Evolutionary conservation across 2,888 invertebrate genomes (phyloP).

Genomic region (Vesta saturnalis): DNA sequence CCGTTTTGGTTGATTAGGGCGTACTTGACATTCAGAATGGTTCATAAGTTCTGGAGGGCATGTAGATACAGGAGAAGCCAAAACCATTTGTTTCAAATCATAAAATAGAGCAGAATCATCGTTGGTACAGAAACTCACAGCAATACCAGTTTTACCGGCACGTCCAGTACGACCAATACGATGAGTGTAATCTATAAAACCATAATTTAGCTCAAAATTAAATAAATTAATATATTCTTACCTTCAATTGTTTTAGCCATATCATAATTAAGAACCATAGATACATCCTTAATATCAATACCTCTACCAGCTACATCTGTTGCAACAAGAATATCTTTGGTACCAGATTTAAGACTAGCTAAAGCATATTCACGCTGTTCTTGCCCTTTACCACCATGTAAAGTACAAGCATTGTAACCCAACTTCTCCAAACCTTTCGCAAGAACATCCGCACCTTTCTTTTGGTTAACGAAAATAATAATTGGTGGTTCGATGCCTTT

Average conservation of each 20-base stretch:
- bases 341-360: slow-evolving; percentile 93
- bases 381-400: slow-evolving; percentile 99
- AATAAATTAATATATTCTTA: slow-evolving; percentile 49
- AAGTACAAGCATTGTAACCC: slow-evolving; percentile 94
- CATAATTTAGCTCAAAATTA: slow-evolving; percentile 8
- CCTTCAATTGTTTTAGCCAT: slow-evolving; percentile 99
- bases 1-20: slow-evolving; percentile 95
- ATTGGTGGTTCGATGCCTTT: slow-evolving; percentile 95
- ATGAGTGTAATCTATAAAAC: slow-evolving; percentile 85
- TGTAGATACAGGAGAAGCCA: slow-evolving; percentile 89
- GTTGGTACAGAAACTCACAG: slow-evolving; percentile 96
- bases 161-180: slow-evolving; percentile 99
- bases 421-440: slow-evolving; percentile 97
- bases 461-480: slow-evolving; percentile 99
- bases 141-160: slow-evolving; percentile 97
- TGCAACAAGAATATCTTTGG: slow-evolving; percentile 98
- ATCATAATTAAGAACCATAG: slow-evolving; percentile 98
- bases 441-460: slow-evolving; percentile 98
- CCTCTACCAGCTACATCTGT: slow-evolving; percentile 99
- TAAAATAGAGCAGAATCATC: slow-evolving; percentile 96
- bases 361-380: slow-evolving; percentile 99
- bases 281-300: slow-evolving; percentile 99
- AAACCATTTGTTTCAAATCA: slow-evolving; percentile 92
- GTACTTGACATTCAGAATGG: slow-evolving; percentile 98
- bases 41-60: slow-evolving; percentile 97